Conservation (phyloP, 2,113 vertebrate species). For the Sitta europaea region DNA sequence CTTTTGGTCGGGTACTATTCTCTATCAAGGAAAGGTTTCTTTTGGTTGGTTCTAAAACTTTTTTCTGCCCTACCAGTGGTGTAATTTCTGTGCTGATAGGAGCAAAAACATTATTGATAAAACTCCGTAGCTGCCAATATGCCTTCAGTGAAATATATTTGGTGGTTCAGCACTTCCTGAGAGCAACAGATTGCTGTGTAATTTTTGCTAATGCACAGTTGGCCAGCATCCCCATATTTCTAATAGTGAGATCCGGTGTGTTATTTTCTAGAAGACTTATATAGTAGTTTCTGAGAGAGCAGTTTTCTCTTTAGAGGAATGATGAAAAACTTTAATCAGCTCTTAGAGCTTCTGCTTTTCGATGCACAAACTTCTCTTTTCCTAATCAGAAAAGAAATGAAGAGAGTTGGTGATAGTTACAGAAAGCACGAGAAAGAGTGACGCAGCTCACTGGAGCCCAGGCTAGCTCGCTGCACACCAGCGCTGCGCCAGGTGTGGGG, state of each 20-base stretch:
- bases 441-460: too few relatives aligned
- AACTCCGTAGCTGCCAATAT: not conserved
- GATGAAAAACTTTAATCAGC: not conserved
- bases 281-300: not conserved
- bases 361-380: not conserved
- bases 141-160: slow-evolving; percentile 13
- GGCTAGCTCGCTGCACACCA: too few relatives aligned
- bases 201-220: slow-evolving; percentile 24
- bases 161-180: not conserved
- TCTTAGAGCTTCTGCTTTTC: not conserved
- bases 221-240: not conserved
- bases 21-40: not conserved
- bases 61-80: not conserved
- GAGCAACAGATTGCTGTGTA: not conserved
- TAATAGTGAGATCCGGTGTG: not conserved
- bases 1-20: not conserved
- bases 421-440: not conserved
- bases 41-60: not conserved
- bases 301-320: not conserved
- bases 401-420: not conserved
- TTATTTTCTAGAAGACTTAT: not conserved
- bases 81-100: not conserved
- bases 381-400: not conserved
- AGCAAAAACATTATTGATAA: not conserved
- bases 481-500: too few relatives aligned